Conservation (phyloP, 2,113 vertebrate genomes). For the Terrapene triunguis region DNA sequence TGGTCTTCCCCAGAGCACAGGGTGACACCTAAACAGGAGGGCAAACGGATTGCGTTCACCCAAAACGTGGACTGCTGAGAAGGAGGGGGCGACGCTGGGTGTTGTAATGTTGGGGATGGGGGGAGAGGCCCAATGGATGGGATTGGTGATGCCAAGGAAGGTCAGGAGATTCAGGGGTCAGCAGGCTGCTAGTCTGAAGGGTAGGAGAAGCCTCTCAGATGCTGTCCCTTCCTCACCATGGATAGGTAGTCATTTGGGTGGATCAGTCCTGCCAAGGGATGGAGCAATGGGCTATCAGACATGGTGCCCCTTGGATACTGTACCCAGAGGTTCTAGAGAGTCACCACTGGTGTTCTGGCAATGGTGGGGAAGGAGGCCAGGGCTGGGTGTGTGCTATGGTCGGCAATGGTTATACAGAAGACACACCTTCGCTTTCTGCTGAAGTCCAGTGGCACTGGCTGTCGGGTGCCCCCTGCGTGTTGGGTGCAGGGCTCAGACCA, state of each 20-base stretch:
- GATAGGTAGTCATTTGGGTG: not conserved
- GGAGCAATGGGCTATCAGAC: too few relatives aligned
- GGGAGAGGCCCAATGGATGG: not conserved
- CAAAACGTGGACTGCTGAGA: not conserved
- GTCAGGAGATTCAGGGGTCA: not conserved
- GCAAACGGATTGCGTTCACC: not conserved
- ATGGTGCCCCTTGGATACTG: not conserved
- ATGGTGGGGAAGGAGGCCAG: not conserved
- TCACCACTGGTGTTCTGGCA: not conserved
- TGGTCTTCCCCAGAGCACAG: not conserved
- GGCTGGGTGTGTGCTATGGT: not conserved
- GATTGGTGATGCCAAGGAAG: not conserved
- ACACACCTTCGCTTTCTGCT: not conserved
- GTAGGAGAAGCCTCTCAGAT: not conserved
- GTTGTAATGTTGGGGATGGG: not conserved
- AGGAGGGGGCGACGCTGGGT: not conserved
- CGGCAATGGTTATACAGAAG: not conserved
- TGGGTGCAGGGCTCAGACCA: not conserved
- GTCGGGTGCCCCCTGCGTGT: not conserved
- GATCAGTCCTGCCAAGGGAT: not conserved
- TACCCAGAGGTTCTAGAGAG: not conserved
- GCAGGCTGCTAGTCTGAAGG: not conserved
- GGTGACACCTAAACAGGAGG: not conserved
- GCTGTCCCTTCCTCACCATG: not conserved
- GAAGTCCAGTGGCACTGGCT: not conserved